Percentiles rank a stretch among this genome's conserved stretches.
Evolutionary conservation across 2,797 vertebrate genomes (phyloP).

Genomic region (Anisognathus igniventris): DNA sequence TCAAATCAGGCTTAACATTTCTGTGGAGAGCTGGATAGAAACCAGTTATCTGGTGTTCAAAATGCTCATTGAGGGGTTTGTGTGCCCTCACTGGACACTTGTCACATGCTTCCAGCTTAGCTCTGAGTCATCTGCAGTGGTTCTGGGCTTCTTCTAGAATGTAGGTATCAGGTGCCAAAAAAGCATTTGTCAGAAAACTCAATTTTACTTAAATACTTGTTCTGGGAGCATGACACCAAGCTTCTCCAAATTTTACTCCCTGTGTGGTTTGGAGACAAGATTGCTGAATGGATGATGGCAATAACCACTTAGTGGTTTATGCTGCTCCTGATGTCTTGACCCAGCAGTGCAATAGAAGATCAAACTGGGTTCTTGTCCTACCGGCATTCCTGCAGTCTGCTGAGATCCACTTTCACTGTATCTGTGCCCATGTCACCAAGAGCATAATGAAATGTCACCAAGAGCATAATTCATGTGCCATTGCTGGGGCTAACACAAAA

Average conservation of each 20-base stretch:
- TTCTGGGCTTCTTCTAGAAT: not conserved
- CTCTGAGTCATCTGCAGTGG: not conserved
- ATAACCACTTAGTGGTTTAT: not conserved
- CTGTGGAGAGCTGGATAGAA: not conserved
- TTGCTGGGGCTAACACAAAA: not conserved
- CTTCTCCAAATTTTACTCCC: not conserved
- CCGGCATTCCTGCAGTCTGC: not conserved
- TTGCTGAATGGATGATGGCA: not conserved
- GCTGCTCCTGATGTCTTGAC: not conserved
- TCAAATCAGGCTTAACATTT: not conserved
- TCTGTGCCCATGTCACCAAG: not conserved
- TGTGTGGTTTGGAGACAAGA: not conserved
- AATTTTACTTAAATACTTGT: not conserved
- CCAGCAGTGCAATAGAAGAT: not conserved
- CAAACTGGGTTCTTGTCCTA: not conserved
- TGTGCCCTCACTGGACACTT: not conserved
- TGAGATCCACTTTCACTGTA: not conserved
- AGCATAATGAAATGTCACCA: not conserved
- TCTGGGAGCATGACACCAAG: not conserved
- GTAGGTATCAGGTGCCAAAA: not conserved
- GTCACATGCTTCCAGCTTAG: not conserved
- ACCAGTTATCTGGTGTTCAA: not conserved
- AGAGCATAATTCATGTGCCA: not conserved
- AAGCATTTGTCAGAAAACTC: not conserved
- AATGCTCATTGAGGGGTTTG: not conserved